These are phyloP conservation scores for Metacarcinus magister DNA, from an alignment of 2,888 invertebrate species.

Conservation along the genomic window DNA sequence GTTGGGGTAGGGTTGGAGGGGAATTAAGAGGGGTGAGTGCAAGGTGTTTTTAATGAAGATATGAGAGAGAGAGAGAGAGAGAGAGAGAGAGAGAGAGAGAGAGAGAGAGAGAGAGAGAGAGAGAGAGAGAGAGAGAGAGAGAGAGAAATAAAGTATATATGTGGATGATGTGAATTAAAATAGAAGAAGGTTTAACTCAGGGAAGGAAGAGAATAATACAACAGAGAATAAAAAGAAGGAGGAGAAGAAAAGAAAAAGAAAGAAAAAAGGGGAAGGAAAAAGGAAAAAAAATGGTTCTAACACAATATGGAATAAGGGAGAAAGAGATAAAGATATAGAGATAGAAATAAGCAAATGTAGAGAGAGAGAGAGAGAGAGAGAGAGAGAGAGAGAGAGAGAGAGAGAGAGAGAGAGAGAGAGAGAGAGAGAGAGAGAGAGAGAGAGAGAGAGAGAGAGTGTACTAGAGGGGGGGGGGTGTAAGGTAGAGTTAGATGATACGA, in stretches of 20 bases:
- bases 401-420: conserved; percentile 19
- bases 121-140: no score
- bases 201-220: no score
- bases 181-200: no score
- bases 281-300: no score
- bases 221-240: no score
- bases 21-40: background rate
- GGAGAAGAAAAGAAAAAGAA: no score
- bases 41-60: background rate
- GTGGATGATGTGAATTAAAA: no score
- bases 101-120: background rate
- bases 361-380: conserved; percentile 57
- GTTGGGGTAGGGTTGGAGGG: background rate
- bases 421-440: conserved; percentile 38
- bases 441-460: conserved; percentile 50
- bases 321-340: background rate
- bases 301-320: background rate
- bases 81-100: conserved; percentile 36
- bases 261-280: no score
- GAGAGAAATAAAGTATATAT: no score
- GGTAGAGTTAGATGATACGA: no score
- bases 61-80: background rate
- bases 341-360: background rate
- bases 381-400: conserved; percentile 57
- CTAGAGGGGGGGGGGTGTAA: background rate